These are phyloP conservation scores for Microtus ochrogaster DNA, from an alignment of 2,113 vertebrate genomes.

Conservation along the genomic window DNA sequence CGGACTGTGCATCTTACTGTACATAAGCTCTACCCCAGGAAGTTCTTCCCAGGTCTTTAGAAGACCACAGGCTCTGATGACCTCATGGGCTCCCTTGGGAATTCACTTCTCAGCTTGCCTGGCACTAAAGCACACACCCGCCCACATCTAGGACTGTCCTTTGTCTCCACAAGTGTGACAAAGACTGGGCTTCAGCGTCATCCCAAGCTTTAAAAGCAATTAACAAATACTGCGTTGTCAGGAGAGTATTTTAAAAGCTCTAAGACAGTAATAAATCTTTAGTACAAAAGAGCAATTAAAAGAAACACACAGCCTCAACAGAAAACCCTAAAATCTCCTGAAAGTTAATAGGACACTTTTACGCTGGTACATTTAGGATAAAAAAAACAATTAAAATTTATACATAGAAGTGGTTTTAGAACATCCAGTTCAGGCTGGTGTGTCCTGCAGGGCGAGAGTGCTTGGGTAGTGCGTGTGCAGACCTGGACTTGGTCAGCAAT, in stretches of 20 bases:
- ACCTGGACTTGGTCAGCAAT: neutral
- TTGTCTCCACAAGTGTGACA: neutral
- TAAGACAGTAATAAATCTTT: neutral
- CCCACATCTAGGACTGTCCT: too few species aligned
- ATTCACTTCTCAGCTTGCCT: neutral
- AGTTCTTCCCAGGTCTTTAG: neutral
- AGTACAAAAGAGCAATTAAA: neutral
- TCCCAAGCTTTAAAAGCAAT: neutral
- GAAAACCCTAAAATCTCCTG: neutral
- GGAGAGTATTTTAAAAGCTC: neutral
- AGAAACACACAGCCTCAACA: neutral
- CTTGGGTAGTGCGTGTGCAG: neutral
- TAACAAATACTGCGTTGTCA: neutral
- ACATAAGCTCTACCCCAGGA: neutral
- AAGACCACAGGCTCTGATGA: too few species aligned
- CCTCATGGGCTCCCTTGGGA: neutral
- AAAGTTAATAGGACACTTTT: neutral
- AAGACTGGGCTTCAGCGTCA: neutral
- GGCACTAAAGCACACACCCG: neutral
- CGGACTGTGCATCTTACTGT: rapidly evolving
- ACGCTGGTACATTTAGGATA: neutral
- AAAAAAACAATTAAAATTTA: neutral
- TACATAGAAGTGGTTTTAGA: neutral
- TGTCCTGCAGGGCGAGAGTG: too few species aligned
- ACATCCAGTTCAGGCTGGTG: neutral